A percentile compares a stretch with the other conserved stretches of the same genome.
phyloP scores from a whole-genome alignment of 2,888 invertebrate genomes.

The Polietes domitor region DNA sequence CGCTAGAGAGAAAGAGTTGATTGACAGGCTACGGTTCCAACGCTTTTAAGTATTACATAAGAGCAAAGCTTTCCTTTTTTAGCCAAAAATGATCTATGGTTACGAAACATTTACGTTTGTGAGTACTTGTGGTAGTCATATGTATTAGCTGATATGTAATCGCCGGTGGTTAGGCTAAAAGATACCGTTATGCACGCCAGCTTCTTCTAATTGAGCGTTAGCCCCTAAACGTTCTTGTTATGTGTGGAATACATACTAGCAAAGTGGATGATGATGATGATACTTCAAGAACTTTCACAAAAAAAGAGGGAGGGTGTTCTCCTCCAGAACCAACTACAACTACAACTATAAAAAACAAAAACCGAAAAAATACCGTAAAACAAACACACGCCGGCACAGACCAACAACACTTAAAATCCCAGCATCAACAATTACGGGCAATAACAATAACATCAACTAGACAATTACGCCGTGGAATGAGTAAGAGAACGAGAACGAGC shows the following conservation, averaged over 20 bases:
- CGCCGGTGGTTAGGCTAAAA: background rate
- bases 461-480: slow-evolving; percentile 23
- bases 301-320: background rate
- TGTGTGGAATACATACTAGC: background rate
- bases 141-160: too few relatives aligned
- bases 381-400: background rate
- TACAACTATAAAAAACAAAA: background rate
- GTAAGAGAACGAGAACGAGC: background rate
- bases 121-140: too few relatives aligned
- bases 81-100: too few relatives aligned
- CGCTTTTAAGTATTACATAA: too few relatives aligned
- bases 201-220: slow-evolving; percentile 33
- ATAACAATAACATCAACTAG: background rate
- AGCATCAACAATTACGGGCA: slow-evolving; percentile 10
- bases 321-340: background rate
- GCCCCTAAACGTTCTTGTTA: background rate
- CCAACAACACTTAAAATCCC: background rate
- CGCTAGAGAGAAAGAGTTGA: too few relatives aligned
- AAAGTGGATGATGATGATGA: slow-evolving; percentile 2
- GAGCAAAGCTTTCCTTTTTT: too few relatives aligned
- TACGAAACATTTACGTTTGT: too few relatives aligned
- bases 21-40: too few relatives aligned
- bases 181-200: background rate
- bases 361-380: slow-evolving; percentile 6
- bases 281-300: background rate